Percentiles rank a stretch among this genome's conserved stretches.
Conservation (phyloP, 2,888 invertebrate species). For the Campopleginae sp. region DNA sequence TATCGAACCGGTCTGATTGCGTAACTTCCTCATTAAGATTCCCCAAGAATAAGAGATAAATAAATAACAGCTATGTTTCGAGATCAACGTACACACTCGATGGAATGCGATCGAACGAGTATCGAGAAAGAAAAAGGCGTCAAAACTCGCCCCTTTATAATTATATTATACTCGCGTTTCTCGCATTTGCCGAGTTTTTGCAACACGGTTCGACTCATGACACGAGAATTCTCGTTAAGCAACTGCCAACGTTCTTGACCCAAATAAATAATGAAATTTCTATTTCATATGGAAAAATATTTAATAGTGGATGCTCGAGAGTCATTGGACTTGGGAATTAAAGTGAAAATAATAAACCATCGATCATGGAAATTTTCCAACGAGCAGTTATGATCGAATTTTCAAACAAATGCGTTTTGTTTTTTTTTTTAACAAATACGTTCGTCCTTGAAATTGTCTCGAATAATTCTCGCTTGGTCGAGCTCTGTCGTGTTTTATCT, state of each 20-base stretch:
- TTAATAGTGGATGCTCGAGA: conserved; percentile 3
- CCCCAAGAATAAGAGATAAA: conserved; percentile 7
- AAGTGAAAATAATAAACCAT: conserved; percentile 19
- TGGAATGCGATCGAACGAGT: conserved; percentile 64
- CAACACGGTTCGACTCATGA: conserved; percentile 69
- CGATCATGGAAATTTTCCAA: neutral
- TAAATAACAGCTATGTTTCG: conserved; percentile 11
- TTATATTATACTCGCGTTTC: conserved; percentile 35
- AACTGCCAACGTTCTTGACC: conserved; percentile 78
- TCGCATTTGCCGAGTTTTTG: conserved; percentile 33
- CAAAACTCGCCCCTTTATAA: conserved; percentile 31
- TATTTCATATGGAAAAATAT: conserved; percentile 3
- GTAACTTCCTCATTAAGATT: conserved; percentile 55
- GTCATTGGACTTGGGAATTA: conserved; percentile 14
- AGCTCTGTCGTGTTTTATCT: no score
- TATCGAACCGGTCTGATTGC: conserved; percentile 54
- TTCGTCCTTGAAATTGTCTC: no score
- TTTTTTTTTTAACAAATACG: no score
- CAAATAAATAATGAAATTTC: conserved; percentile 72
- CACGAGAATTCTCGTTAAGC: conserved; percentile 61
- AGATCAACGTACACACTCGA: conserved; percentile 40
- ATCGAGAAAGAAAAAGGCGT: conserved; percentile 45
- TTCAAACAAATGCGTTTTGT: neutral
- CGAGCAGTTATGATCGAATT: neutral
- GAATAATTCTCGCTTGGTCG: neutral